These are phyloP conservation scores for Sus scrofa DNA, from an alignment of 2,113 vertebrate genomes.

Conservation along the genomic window DNA sequence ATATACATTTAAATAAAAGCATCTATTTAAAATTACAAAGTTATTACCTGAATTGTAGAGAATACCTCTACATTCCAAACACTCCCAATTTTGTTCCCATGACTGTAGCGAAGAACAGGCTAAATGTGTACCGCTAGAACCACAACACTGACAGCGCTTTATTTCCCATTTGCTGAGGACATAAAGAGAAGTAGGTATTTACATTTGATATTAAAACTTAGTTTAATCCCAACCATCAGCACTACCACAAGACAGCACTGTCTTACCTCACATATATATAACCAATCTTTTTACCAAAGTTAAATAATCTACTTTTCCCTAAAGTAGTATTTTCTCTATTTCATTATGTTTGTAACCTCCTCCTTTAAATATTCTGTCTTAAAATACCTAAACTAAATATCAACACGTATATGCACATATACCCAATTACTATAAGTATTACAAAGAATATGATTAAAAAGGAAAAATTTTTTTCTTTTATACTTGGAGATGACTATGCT, in stretches of 20 bases:
- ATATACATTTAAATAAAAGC: constrained; percentile 32
- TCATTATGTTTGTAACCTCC: constrained; percentile 6
- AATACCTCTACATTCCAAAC: constrained; percentile 91
- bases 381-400: constrained; percentile 17
- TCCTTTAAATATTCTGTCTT: background rate
- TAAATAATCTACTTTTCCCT: background rate
- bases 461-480: constrained; percentile 14
- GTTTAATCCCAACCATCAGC: background rate
- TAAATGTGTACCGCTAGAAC: constrained; percentile 96
- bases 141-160: constrained; percentile 94
- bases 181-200: constrained; percentile 58
- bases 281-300: background rate
- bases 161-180: constrained; percentile 93
- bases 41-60: constrained; percentile 92
- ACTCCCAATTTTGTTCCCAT: constrained; percentile 93
- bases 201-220: constrained; percentile 28
- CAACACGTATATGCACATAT: background rate
- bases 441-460: background rate
- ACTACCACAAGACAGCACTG: background rate
- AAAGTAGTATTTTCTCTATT: background rate
- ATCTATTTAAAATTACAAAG: constrained; percentile 62
- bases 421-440: background rate
- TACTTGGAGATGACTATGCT: constrained; percentile 42
- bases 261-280: background rate
- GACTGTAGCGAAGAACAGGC: constrained; percentile 92